Evolutionary conservation across 2,888 invertebrate genomes (phyloP).

Genomic region (Drosophila testacea): DNA sequence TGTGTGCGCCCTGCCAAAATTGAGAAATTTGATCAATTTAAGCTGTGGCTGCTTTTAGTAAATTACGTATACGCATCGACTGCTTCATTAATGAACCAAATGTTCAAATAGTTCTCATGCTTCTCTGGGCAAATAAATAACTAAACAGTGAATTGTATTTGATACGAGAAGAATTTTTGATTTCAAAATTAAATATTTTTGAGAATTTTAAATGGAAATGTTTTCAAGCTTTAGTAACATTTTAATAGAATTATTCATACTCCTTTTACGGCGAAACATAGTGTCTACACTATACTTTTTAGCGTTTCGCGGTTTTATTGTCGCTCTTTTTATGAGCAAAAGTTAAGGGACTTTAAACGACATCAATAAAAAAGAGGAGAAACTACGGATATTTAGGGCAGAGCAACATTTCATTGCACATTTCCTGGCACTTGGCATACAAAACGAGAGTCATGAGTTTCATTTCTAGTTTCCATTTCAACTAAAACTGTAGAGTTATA

Average conservation of each 20-base stretch:
- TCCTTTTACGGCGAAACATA: neutral
- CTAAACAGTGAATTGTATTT: slow-evolving; percentile 12
- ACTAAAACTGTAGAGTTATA: slow-evolving; percentile 37
- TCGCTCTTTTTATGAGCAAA: slow-evolving; percentile 50
- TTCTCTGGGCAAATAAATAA: slow-evolving; percentile 28
- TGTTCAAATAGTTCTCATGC: slow-evolving; percentile 37
- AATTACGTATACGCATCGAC: slow-evolving; percentile 52
- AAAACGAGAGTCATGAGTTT: slow-evolving; percentile 26
- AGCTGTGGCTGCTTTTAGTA: slow-evolving; percentile 30
- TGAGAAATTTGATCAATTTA: slow-evolving; percentile 56
- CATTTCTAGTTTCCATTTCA: slow-evolving; percentile 26
- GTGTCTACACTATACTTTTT: slow-evolving; percentile 28
- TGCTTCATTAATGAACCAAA: slow-evolving; percentile 47
- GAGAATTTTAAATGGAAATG: neutral
- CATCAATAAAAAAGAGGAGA: slow-evolving; percentile 56
- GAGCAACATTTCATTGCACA: slow-evolving; percentile 56
- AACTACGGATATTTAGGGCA: slow-evolving; percentile 33
- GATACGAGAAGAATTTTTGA: slow-evolving; percentile 4
- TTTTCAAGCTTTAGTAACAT: neutral
- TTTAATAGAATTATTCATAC: neutral
- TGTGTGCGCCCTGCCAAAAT: slow-evolving; percentile 22
- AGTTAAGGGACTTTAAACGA: slow-evolving; percentile 63
- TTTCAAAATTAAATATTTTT: slow-evolving; percentile 1
- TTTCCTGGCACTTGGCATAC: slow-evolving; percentile 53
- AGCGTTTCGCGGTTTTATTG: slow-evolving; percentile 46